phyloP scores from a whole-genome alignment of 1,140 invertebrate species.

The Drosophila sproati region DNA sequence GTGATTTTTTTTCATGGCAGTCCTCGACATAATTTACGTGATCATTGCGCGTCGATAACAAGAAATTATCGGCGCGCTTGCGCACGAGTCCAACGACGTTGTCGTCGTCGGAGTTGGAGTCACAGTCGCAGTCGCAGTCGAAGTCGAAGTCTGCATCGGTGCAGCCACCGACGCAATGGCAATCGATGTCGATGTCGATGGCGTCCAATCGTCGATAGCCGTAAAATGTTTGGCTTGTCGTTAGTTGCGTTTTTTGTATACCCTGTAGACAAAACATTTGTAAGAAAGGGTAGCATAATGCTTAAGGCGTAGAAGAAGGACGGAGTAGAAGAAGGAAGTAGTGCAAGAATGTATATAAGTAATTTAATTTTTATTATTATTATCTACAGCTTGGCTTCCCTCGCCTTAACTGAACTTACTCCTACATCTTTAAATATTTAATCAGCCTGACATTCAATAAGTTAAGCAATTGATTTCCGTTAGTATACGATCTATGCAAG shows the following conservation, averaged over 20 bases:
- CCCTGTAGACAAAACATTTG: constrained; percentile 19
- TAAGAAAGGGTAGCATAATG: neutral
- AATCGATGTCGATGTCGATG: constrained; percentile 50
- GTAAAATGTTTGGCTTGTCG: constrained; percentile 38
- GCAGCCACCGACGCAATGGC: constrained; percentile 32
- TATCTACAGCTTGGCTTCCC: too few species aligned
- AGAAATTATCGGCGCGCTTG: constrained; percentile 78
- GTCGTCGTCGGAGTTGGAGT: constrained; percentile 3
- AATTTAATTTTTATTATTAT: too few species aligned
- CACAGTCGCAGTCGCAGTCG: constrained; percentile 36
- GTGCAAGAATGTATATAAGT: too few species aligned
- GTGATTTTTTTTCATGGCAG: constrained; percentile 63
- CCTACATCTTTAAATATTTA: too few species aligned
- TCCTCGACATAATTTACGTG: constrained; percentile 82
- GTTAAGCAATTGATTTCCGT: too few species aligned
- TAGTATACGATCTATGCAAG: too few species aligned
- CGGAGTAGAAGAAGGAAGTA: too few species aligned
- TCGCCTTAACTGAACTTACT: too few species aligned
- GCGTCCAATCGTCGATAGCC: constrained; percentile 51
- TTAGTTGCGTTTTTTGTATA: constrained; percentile 24
- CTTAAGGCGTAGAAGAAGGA: too few species aligned
- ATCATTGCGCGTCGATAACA: constrained; percentile 81
- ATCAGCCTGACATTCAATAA: too few species aligned
- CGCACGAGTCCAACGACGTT: constrained; percentile 51
- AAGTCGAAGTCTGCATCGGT: constrained; percentile 8